Evolutionary conservation across 2,113 vertebrate genomes (phyloP), one percentile per base, ranked within the genome.

Genomic region (Tichodroma muraria): DNA sequence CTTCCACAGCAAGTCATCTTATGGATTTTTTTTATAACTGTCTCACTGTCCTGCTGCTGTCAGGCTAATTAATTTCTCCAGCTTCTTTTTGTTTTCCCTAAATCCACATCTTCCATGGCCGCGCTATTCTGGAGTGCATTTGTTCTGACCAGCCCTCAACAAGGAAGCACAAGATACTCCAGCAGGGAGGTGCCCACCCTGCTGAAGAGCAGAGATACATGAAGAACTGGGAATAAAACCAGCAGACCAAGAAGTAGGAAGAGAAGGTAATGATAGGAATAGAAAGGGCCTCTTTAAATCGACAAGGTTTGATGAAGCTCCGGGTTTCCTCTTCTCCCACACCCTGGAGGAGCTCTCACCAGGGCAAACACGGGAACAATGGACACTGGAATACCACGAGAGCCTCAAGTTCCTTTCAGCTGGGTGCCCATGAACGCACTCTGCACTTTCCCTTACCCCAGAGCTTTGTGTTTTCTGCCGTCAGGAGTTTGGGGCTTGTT

Each of bases 391-490:
- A 84, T 91, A 77, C 22, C 78, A 44, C 1, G 14, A 68, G 53
- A 27, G 53, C 59, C 61, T 44, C 24, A 25, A n/a, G 65, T 11
- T 57, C 75, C 75, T 88, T 90, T 81, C 88, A 71, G 80, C 72
- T 80, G n/a, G 4, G 30, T 11, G 80, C 80, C 68, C 77, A 53
- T 4, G 24, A 86, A 71, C 84, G 80, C 57, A 6, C 85, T 54
- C 21, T 89, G 81, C 81, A 93, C 95, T 93, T 84, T 89, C 88
- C 59, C 72, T 91, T 94, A 91, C 88, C 90, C 81, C 85, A 49
- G 60, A 81, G 91, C 93, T 92, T 85, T 93, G 60, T 61, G 35
- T 20, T 75, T 81, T 22, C 70, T 25, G 53, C n/a, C 31, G 85
- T 78, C 93, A 88, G 79, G 49, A 65, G 89, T 81, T 85, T 79